Percentiles rank a stretch among this genome's conserved stretches.
Evolutionary conservation across 2,888 invertebrate genomes (phyloP).

Genomic region (Exocentrus adspersus): DNA sequence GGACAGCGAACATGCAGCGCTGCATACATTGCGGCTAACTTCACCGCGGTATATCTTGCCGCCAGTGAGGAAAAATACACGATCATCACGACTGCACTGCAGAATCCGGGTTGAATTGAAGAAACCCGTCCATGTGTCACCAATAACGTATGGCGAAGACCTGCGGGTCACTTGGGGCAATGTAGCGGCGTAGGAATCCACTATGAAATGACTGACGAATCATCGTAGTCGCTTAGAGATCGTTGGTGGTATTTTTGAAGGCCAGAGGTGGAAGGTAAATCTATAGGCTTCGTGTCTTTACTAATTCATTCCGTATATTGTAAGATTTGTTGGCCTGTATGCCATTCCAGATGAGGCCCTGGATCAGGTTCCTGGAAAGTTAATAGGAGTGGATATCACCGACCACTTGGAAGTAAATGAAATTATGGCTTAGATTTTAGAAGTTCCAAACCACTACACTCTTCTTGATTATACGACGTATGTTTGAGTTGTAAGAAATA

Average conservation of each 20-base stretch:
- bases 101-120: slow-evolving; percentile 54
- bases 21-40: slow-evolving; percentile 46
- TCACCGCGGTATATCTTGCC: slow-evolving; percentile 33
- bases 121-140: slow-evolving; percentile 56
- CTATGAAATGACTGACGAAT: slow-evolving; percentile 43
- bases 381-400: background rate
- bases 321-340: too few relatives aligned
- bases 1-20: slow-evolving; percentile 51
- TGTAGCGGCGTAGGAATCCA: slow-evolving; percentile 48
- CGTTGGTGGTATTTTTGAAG: slow-evolving; percentile 18
- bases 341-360: too few relatives aligned
- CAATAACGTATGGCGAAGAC: slow-evolving; percentile 53
- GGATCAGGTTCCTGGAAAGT: too few relatives aligned
- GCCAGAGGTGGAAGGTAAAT: slow-evolving; percentile 11
- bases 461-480: too few relatives aligned
- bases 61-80: slow-evolving; percentile 43
- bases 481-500: too few relatives aligned
- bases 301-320: too few relatives aligned
- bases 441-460: too few relatives aligned
- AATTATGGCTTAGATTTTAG: too few relatives aligned
- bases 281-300: too few relatives aligned
- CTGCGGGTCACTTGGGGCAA: slow-evolving; percentile 51
- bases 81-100: slow-evolving; percentile 51
- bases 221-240: slow-evolving; percentile 11
- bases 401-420: too few relatives aligned